A percentile compares a stretch with the other conserved stretches of the same genome.
Conservation (phyloP, 2,113 vertebrate species). For the Glareola pratincola region DNA sequence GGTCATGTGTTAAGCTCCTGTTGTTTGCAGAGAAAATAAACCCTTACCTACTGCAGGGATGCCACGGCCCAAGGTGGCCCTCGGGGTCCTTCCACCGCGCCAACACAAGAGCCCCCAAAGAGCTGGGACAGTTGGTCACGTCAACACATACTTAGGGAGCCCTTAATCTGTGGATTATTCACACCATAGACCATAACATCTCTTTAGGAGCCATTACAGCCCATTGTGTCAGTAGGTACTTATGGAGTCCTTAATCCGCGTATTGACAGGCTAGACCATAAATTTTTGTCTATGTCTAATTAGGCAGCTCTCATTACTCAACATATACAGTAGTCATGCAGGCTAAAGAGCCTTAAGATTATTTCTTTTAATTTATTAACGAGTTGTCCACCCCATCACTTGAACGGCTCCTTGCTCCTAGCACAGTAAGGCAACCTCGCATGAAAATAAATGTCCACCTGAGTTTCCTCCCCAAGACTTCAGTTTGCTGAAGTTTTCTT, state of each 20-base stretch:
- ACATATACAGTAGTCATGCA: neutral
- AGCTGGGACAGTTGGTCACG: neutral
- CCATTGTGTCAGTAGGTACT: conserved; percentile 37
- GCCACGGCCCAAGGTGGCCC: neutral
- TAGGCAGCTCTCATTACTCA: conserved; percentile 39
- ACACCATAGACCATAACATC: conserved; percentile 46
- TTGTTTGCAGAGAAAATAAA: neutral
- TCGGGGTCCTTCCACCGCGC: neutral
- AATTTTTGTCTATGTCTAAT: conserved; percentile 45
- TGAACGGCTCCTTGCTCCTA: neutral
- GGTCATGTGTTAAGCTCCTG: neutral
- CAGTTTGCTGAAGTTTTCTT: neutral
- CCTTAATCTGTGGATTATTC: conserved; percentile 61
- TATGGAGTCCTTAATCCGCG: neutral
- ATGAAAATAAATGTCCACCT: neutral
- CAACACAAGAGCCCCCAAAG: neutral
- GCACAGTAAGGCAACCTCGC: neutral
- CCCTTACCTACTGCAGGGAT: neutral
- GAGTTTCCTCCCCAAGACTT: neutral
- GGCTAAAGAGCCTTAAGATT: conserved; percentile 3
- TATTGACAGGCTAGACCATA: conserved; percentile 56
- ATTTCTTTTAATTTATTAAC: neutral
- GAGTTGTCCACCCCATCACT: neutral
- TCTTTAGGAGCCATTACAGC: conserved; percentile 46
- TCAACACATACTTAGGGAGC: conserved; percentile 17